Percentiles rank a stretch among this genome's conserved stretches.
Evolutionary conservation across 2,888 invertebrate genomes (phyloP).

Genomic region (Andrena haemorrhoa): DNA sequence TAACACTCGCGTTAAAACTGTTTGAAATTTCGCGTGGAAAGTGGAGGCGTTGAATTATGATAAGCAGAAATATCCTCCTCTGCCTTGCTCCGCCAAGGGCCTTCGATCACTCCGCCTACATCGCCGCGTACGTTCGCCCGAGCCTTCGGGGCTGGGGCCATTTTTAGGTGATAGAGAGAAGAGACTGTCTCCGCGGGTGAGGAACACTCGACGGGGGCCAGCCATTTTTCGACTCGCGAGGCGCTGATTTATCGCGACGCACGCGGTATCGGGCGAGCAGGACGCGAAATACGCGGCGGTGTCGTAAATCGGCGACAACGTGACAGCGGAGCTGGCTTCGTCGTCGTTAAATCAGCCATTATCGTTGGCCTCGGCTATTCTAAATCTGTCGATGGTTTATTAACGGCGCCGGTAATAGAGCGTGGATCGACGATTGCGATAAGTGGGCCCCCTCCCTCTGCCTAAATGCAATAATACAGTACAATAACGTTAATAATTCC

Average conservation of each 20-base stretch:
- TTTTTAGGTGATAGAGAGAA: neutral
- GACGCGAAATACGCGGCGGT: slow-evolving; percentile 21
- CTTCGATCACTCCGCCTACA: no score
- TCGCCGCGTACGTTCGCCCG: no score
- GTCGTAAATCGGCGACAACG: slow-evolving; percentile 36
- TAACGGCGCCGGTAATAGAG: slow-evolving; percentile 39
- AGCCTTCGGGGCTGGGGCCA: neutral
- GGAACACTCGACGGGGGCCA: neutral
- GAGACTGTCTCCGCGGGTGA: neutral
- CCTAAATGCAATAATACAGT: slow-evolving; percentile 61
- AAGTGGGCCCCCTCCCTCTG: slow-evolving; percentile 30
- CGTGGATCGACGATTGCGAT: slow-evolving; percentile 58
- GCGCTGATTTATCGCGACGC: slow-evolving; percentile 22
- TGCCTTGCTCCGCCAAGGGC: neutral
- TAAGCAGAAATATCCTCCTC: neutral
- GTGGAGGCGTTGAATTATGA: no score
- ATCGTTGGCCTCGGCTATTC: slow-evolving; percentile 26
- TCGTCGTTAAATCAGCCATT: slow-evolving; percentile 49
- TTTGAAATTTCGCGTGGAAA: slow-evolving; percentile 22
- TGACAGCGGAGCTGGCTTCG: slow-evolving; percentile 20
- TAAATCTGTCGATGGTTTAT: slow-evolving; percentile 52
- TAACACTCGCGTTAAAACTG: slow-evolving; percentile 26
- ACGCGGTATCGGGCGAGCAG: slow-evolving; percentile 15
- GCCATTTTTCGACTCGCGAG: neutral
- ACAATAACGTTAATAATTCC: slow-evolving; percentile 62